These are phyloP conservation scores for Steatocranus sp. DNA, from an alignment of 2,797 vertebrate species.

Conservation along the genomic window DNA sequence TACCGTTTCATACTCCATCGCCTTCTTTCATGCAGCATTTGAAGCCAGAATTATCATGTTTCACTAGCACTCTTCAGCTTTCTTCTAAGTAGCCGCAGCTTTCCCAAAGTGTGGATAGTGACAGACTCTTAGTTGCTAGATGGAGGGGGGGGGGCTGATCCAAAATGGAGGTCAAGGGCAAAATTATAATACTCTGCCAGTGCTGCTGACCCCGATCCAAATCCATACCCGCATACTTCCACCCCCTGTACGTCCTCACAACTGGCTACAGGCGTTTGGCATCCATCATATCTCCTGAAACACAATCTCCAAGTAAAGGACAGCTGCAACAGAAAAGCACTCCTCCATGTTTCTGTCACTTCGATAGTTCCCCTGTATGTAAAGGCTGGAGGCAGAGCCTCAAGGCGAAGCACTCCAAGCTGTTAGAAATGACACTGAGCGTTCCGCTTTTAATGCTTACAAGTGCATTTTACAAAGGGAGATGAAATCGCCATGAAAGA, in stretches of 20 bases:
- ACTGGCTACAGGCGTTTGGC: conserved; percentile 86
- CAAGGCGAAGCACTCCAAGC: background rate
- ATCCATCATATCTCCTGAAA: conserved; percentile 88
- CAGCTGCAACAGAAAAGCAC: conserved; percentile 80
- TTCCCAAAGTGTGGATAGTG: conserved; percentile 3
- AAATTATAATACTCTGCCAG: conserved; percentile 80
- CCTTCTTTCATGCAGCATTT: background rate
- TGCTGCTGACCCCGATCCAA: conserved; percentile 81
- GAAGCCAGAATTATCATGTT: background rate
- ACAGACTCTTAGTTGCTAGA: conserved; percentile 33
- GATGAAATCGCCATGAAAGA: background rate
- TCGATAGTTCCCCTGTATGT: background rate
- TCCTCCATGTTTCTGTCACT: conserved; percentile 43
- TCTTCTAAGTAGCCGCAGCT: conserved; percentile 3
- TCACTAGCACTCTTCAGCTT: background rate
- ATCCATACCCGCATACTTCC: conserved; percentile 47
- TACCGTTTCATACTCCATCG: background rate
- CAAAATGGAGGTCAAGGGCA: conserved; percentile 75
- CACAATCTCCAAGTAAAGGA: conserved; percentile 82
- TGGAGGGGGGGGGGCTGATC: conserved; percentile 1
- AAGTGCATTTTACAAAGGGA: background rate
- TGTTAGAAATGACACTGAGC: background rate
- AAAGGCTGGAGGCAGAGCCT: conserved; percentile 34
- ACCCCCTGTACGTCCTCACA: conserved; percentile 71
- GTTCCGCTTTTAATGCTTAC: background rate